Conservation (phyloP, 2,888 invertebrate genomes). For the Hypolimnas misippus region DNA sequence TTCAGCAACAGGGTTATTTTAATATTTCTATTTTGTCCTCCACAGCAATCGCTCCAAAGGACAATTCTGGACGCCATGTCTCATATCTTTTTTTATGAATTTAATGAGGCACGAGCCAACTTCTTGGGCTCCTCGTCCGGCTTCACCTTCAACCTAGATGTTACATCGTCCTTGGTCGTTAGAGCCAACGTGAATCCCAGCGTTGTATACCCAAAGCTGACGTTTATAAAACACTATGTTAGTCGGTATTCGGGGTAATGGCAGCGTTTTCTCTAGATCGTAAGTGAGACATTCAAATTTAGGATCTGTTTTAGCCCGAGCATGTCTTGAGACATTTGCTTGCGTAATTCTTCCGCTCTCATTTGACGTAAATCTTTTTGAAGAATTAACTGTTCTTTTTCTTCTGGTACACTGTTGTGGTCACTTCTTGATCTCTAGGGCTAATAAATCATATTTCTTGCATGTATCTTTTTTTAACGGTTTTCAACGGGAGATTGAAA, state of each 20-base stretch:
- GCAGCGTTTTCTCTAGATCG: background rate
- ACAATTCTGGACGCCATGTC: conserved; percentile 24
- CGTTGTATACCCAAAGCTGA: background rate
- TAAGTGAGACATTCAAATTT: background rate
- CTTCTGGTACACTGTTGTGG: too few relatives aligned
- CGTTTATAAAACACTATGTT: background rate
- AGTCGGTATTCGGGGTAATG: background rate
- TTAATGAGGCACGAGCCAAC: conserved; percentile 41
- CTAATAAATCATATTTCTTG: conserved; percentile 10
- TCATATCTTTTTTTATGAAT: conserved; percentile 31
- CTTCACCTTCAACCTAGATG: conserved; percentile 44
- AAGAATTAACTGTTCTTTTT: too few relatives aligned
- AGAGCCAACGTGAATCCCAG: conserved; percentile 13
- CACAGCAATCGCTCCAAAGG: conserved; percentile 42
- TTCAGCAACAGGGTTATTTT: conserved; percentile 44
- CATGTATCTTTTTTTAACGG: conserved; percentile 15
- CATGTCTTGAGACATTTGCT: too few relatives aligned
- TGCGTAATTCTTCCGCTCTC: too few relatives aligned
- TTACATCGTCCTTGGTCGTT: conserved; percentile 36
- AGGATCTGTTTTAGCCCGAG: too few relatives aligned
- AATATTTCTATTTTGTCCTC: conserved; percentile 45
- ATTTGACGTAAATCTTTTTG: too few relatives aligned
- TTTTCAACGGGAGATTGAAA: conserved; percentile 7
- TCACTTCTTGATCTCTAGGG: too few relatives aligned
- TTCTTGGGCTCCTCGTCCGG: conserved; percentile 44